A percentile compares a stretch with the other conserved stretches of the same genome.
These are phyloP conservation scores for Anastatus disparis DNA, from an alignment of 1,140 invertebrate genomes.

Conservation along the genomic window DNA sequence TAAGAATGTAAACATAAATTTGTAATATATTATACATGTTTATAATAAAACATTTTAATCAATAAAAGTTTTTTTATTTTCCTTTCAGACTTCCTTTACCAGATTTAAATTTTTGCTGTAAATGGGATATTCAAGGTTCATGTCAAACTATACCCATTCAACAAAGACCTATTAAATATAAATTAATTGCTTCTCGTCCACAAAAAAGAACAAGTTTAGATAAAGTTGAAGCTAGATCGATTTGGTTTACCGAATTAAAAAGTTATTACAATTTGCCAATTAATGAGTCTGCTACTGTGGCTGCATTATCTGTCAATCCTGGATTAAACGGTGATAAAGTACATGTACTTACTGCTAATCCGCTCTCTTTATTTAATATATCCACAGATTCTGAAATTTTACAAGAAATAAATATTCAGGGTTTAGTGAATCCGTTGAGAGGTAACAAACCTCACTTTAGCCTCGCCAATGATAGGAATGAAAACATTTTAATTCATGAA, in stretches of 20 bases:
- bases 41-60: conserved; percentile 25
- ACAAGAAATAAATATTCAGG: conserved; percentile 53
- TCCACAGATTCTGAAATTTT: conserved; percentile 55
- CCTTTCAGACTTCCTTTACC: conserved; percentile 68
- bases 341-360: conserved; percentile 68
- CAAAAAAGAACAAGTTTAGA: conserved; percentile 58
- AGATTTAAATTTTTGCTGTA: conserved; percentile 56
- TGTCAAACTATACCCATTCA: conserved; percentile 54
- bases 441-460: conserved; percentile 50
- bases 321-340: conserved; percentile 65
- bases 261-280: conserved; percentile 70
- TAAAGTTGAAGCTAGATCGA: conserved; percentile 66
- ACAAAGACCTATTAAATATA: conserved; percentile 57
- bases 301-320: conserved; percentile 66
- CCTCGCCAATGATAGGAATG: conserved; percentile 50
- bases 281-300: conserved; percentile 65
- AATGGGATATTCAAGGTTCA: conserved; percentile 60
- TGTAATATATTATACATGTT: conserved; percentile 22
- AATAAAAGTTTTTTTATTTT: conserved; percentile 46
- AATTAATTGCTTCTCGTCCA: conserved; percentile 42
- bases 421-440: conserved; percentile 46
- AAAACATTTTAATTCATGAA: conserved; percentile 58
- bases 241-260: conserved; percentile 70
- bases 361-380: conserved; percentile 67
- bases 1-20: too few species aligned